phyloP scores from a whole-genome alignment of 2,797 vertebrate genomes.

The Macroramphosus scolopax region DNA sequence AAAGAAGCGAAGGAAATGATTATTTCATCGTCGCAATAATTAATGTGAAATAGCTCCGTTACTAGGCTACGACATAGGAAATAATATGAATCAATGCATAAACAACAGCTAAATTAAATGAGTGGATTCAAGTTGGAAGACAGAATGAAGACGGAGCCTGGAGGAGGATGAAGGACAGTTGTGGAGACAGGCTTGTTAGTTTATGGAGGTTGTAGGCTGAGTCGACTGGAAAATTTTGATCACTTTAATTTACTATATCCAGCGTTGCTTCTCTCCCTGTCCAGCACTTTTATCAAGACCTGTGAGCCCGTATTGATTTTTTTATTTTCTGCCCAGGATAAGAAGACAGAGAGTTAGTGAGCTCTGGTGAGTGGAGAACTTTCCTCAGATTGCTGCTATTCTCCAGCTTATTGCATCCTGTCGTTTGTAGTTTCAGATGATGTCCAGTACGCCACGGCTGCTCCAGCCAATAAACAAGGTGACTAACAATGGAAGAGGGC shows the following conservation, averaged over 20 bases:
- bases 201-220: slow-evolving; percentile 90
- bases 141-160: slow-evolving; percentile 75
- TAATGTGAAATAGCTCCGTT: too few species aligned
- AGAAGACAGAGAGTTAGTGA: slow-evolving; percentile 99
- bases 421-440: slow-evolving; percentile 98
- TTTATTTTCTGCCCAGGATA: slow-evolving; percentile 99
- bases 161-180: slow-evolving; percentile 83
- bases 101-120: not conserved
- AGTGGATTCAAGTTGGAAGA: slow-evolving; percentile 40
- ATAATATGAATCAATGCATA: too few species aligned
- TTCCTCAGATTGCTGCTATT: slow-evolving; percentile 96
- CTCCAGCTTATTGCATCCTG: slow-evolving; percentile 98
- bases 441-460: slow-evolving; percentile 89
- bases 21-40: too few species aligned
- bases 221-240: slow-evolving; percentile 98
- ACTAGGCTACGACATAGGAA: too few species aligned
- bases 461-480: slow-evolving; percentile 91
- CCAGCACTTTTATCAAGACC: slow-evolving; percentile 94
- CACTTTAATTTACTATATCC: slow-evolving; percentile 99
- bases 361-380: slow-evolving; percentile 97
- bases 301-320: slow-evolving; percentile 98
- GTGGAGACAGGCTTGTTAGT: slow-evolving; percentile 92
- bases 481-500: slow-evolving; percentile 88
- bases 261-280: slow-evolving; percentile 85
- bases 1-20: too few species aligned